Conservation (phyloP, 1,140 invertebrate species). For the Mycetomoellerius zeteki region DNA sequence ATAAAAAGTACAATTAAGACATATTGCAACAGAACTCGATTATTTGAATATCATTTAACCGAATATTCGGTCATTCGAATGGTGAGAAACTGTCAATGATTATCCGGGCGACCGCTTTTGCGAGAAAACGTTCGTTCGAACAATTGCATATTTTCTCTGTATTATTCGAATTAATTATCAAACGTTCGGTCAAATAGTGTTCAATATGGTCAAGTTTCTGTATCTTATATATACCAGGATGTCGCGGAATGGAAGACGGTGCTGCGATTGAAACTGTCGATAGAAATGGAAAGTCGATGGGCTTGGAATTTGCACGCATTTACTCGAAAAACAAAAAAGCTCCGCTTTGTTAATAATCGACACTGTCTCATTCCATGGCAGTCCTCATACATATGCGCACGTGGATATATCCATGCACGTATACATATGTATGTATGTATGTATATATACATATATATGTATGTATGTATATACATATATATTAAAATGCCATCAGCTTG, state of each 20-base stretch:
- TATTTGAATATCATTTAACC: conserved; percentile 2
- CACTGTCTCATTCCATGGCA: conserved; percentile 27
- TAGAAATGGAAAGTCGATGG: background rate
- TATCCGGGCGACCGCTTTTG: background rate
- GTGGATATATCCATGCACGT: conserved; percentile 46
- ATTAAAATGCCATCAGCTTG: conserved; percentile 83
- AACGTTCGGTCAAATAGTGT: background rate
- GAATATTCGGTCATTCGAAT: background rate
- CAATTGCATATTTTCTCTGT: conserved; percentile 1
- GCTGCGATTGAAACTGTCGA: background rate
- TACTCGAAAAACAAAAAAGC: background rate
- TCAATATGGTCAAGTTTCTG: conserved; percentile 23
- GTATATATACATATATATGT: conserved; percentile 62
- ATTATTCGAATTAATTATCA: background rate
- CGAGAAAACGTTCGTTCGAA: background rate
- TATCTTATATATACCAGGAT: conserved; percentile 61
- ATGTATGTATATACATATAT: conserved; percentile 71
- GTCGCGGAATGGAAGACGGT: conserved; percentile 5
- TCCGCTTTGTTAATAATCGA: conserved; percentile 8
- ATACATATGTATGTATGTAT: conserved; percentile 37
- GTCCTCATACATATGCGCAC: conserved; percentile 34
- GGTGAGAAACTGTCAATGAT: background rate
- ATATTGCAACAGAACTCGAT: conserved; percentile 45
- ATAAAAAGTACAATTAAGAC: conserved; percentile 69
- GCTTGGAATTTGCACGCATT: background rate